These are phyloP conservation scores for Pachycephus smyrnensis DNA, from an alignment of 2,888 invertebrate genomes.

Conservation along the genomic window DNA sequence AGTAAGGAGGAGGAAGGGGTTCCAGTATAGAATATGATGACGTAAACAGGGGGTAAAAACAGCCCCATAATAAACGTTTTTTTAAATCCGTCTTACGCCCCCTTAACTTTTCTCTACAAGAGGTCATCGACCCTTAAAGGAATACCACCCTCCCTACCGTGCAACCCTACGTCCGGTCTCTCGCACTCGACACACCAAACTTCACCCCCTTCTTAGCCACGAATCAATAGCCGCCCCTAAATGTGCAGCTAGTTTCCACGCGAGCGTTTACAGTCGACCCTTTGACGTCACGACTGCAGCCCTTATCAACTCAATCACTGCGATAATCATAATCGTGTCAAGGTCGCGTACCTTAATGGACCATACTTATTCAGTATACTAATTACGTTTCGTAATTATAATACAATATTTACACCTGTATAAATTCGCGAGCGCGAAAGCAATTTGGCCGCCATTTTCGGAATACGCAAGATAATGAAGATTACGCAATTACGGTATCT, in stretches of 20 bases:
- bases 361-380: no score
- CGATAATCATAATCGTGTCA: no score
- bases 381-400: no score
- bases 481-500: no score
- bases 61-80: constrained; percentile 31
- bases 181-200: constrained; percentile 14
- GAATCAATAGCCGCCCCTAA: constrained; percentile 8
- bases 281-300: no score
- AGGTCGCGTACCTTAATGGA: no score
- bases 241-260: constrained; percentile 21
- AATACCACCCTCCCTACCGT: constrained; percentile 15
- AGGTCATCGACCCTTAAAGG: constrained; percentile 37
- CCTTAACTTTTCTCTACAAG: constrained; percentile 34
- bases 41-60: constrained; percentile 1
- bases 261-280: neutral
- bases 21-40: neutral
- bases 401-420: no score
- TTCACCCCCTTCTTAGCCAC: constrained; percentile 15
- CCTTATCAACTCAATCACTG: no score
- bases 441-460: no score
- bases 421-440: no score
- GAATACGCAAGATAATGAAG: no score
- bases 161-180: constrained; percentile 14
- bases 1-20: neutral
- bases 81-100: constrained; percentile 43